Evolutionary conservation across 2,113 vertebrate species (phyloP).

Genomic region (Gorsachius goisagi): DNA sequence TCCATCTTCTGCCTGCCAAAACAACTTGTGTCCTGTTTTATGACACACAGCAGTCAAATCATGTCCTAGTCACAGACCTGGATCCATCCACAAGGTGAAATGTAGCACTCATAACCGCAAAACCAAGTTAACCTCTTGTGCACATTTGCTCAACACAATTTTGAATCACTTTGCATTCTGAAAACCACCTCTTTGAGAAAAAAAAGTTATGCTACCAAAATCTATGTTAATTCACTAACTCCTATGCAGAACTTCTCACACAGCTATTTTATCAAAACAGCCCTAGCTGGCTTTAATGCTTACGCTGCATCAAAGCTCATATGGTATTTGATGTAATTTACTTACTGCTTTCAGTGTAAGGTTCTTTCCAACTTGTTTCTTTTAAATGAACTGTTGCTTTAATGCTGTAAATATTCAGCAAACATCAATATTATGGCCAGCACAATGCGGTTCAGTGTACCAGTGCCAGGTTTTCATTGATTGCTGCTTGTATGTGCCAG

Average conservation of each 20-base stretch:
- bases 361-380: constrained; percentile 26
- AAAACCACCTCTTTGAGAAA: background rate
- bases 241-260: background rate
- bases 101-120: background rate
- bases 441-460: constrained; percentile 30
- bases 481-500: constrained; percentile 45
- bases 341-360: constrained; percentile 18
- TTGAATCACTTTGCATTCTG: background rate
- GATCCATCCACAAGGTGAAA: background rate
- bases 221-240: background rate
- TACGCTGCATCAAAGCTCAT: background rate
- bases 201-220: background rate
- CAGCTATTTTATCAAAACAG: background rate
- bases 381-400: constrained; percentile 45
- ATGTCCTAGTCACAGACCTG: background rate
- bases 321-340: constrained; percentile 6
- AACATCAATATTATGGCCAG: constrained; percentile 58
- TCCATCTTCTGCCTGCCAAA: background rate
- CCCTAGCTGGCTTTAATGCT: background rate
- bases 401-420: constrained; percentile 29
- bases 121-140: background rate
- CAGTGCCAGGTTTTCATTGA: constrained; percentile 58
- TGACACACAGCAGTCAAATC: background rate
- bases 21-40: background rate
- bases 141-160: background rate